Evolutionary conservation across 2,113 vertebrate genomes (phyloP).

Genomic region (Narcine bancroftii): DNA sequence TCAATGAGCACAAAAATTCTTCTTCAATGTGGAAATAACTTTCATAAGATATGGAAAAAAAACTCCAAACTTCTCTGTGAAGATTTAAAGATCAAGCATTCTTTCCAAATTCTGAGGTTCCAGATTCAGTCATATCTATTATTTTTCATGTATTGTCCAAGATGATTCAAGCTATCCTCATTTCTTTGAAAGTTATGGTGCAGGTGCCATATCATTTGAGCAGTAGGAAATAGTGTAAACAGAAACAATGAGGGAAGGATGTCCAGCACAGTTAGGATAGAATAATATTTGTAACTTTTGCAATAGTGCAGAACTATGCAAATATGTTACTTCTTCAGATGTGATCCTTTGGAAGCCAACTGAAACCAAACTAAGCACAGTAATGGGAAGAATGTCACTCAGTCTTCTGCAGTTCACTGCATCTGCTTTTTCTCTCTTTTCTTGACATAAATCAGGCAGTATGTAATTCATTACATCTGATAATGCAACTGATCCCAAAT

Average conservation of each 20-base stretch:
- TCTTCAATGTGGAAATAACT: neutral
- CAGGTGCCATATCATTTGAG: neutral
- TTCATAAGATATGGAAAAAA: neutral
- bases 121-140: neutral
- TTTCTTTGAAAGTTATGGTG: neutral
- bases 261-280: too few relatives aligned
- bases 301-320: neutral
- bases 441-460: neutral
- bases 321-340: too few relatives aligned
- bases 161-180: neutral
- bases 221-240: neutral
- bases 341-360: too few relatives aligned
- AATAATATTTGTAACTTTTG: neutral
- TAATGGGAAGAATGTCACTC: neutral
- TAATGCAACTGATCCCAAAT: neutral
- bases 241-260: neutral
- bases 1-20: neutral
- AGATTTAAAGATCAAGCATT: neutral
- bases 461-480: neutral
- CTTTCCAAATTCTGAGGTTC: neutral
- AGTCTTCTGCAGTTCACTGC: neutral
- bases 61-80: neutral
- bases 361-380: neutral
- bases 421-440: neutral
- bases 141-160: neutral